Evolutionary conservation across 2,888 invertebrate genomes (phyloP).

Genomic region (Iselma pallidipennis): DNA sequence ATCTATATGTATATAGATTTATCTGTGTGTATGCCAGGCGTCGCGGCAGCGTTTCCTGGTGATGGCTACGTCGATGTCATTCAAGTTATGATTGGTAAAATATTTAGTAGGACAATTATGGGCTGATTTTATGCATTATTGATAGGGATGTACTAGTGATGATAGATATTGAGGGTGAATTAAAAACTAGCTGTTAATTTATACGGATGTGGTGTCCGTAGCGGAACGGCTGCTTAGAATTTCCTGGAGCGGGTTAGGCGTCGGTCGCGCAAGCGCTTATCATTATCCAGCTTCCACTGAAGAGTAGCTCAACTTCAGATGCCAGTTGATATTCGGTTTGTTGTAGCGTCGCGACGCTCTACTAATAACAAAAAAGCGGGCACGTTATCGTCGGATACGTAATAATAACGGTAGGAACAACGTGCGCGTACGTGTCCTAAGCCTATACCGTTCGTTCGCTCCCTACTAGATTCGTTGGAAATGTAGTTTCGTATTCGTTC

Average conservation of each 20-base stretch:
- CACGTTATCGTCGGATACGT: not conserved
- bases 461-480: slow-evolving; percentile 3
- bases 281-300: slow-evolving; percentile 41
- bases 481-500: slow-evolving; percentile 9
- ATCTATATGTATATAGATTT: not conserved
- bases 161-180: slow-evolving; percentile 4
- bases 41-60: not conserved
- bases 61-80: not conserved
- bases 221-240: slow-evolving; percentile 31
- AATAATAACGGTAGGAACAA: slow-evolving; percentile 3
- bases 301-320: slow-evolving; percentile 40
- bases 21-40: not conserved
- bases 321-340: slow-evolving; percentile 40
- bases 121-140: not conserved
- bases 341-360: slow-evolving; percentile 29
- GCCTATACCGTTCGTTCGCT: slow-evolving; percentile 3
- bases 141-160: not conserved
- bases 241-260: slow-evolving; percentile 41
- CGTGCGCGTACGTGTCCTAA: slow-evolving; percentile 16
- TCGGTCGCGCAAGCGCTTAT: slow-evolving; percentile 43
- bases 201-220: slow-evolving; percentile 19
- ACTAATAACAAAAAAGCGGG: not conserved
- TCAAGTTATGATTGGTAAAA: not conserved
- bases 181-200: slow-evolving; percentile 29
- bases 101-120: not conserved